Conservation (phyloP, 2,888 invertebrate species). For the Anodontia alba region DNA sequence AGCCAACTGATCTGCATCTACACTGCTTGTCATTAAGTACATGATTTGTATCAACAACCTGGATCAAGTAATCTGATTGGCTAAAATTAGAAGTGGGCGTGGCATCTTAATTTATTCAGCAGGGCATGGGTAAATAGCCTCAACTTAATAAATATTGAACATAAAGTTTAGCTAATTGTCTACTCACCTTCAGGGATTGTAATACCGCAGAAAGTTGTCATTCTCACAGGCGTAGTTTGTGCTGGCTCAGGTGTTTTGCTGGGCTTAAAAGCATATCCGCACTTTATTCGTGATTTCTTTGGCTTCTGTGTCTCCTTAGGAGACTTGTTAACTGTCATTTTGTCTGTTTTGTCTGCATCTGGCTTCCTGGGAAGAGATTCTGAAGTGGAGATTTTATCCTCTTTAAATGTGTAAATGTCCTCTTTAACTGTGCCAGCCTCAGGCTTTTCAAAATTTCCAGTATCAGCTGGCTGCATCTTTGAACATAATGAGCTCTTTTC, state of each 20-base stretch:
- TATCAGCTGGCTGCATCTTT: neutral
- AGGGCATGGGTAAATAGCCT: no score
- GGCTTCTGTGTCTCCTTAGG: slow-evolving; percentile 24
- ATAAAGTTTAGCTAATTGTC: neutral
- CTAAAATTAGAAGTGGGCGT: no score
- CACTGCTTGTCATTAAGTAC: no score
- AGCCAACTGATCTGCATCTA: no score
- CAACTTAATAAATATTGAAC: no score
- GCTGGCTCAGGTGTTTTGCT: slow-evolving; percentile 34
- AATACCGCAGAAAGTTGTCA: slow-evolving; percentile 67
- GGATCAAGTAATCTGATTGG: no score
- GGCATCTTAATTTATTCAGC: no score
- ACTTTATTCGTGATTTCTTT: slow-evolving; percentile 53
- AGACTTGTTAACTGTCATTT: neutral
- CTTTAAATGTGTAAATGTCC: slow-evolving; percentile 38
- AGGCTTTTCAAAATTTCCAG: neutral
- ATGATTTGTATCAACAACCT: no score
- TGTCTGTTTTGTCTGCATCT: neutral
- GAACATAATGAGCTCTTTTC: slow-evolving; percentile 74
- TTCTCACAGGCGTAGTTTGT: slow-evolving; percentile 17
- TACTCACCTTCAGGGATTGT: slow-evolving; percentile 67
- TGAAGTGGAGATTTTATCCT: slow-evolving; percentile 12
- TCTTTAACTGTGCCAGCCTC: neutral
- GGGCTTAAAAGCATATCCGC: slow-evolving; percentile 57
- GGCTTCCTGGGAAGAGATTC: neutral